Evolutionary conservation across 2,888 invertebrate genomes (phyloP).

Genomic region (Tetropium fuscum): DNA sequence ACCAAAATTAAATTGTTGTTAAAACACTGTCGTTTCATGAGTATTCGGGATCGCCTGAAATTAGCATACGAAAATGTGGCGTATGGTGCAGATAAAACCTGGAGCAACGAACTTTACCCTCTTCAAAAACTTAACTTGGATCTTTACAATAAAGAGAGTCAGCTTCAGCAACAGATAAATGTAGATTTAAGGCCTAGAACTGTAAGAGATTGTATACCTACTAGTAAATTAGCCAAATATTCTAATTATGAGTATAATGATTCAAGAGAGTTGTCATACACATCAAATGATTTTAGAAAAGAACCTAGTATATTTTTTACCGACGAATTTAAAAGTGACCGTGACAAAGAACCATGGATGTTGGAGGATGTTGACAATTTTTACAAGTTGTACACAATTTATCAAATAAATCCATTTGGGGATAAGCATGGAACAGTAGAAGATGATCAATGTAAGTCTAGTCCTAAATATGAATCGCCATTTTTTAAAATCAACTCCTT

Average conservation of each 20-base stretch:
- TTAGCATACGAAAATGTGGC: slow-evolving; percentile 60
- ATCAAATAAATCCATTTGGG: slow-evolving; percentile 15
- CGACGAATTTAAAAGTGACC: slow-evolving; percentile 33
- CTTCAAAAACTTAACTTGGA: slow-evolving; percentile 59
- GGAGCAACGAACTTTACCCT: slow-evolving; percentile 49
- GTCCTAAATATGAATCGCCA: slow-evolving; percentile 47
- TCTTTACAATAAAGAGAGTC: slow-evolving; percentile 50
- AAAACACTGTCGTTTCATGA: slow-evolving; percentile 46
- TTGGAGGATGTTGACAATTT: slow-evolving; percentile 68
- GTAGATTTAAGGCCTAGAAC: slow-evolving; percentile 63
- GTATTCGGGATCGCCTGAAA: slow-evolving; percentile 55
- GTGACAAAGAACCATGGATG: slow-evolving; percentile 72
- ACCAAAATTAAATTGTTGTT: slow-evolving; percentile 36
- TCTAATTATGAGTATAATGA: slow-evolving; percentile 68
- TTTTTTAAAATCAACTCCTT: slow-evolving; percentile 51
- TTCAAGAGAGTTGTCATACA: slow-evolving; percentile 65
- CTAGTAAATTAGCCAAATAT: slow-evolving; percentile 71
- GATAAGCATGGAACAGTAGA: slow-evolving; percentile 13
- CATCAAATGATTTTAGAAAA: slow-evolving; percentile 44
- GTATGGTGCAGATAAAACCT: slow-evolving; percentile 58
- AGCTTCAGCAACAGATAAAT: slow-evolving; percentile 38
- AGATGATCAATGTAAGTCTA: slow-evolving; percentile 25
- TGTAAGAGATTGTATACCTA: slow-evolving; percentile 75
- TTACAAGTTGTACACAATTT: slow-evolving; percentile 46
- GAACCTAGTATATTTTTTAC: slow-evolving; percentile 35